A percentile compares a stretch with the other conserved stretches of the same genome.
Conservation (phyloP, 2,113 vertebrate species). For the Muntiacus muntjak region DNA sequence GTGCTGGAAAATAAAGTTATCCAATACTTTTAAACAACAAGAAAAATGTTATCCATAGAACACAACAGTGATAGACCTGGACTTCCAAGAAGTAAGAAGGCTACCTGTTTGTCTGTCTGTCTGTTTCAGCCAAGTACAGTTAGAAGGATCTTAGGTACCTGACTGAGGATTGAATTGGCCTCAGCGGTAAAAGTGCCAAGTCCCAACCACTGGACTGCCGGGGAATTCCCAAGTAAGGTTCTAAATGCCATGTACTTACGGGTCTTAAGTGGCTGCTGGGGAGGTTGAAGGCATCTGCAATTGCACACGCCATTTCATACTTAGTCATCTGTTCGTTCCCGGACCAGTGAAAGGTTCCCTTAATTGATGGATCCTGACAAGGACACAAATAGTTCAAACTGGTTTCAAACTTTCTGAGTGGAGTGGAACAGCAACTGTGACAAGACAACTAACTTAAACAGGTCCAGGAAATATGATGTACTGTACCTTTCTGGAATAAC, state of each 20-base stretch:
- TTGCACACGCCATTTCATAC: slow-evolving; percentile 94
- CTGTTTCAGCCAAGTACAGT: neutral
- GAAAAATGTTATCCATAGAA: neutral
- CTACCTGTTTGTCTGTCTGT: neutral
- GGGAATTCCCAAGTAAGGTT: neutral
- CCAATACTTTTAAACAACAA: neutral
- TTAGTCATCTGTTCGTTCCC: slow-evolving; percentile 97
- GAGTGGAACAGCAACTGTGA: neutral
- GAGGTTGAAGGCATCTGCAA: slow-evolving; percentile 94
- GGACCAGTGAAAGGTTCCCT: slow-evolving; percentile 94
- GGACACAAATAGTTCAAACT: neutral
- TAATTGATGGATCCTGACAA: slow-evolving; percentile 88
- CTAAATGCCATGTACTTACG: slow-evolving; percentile 79
- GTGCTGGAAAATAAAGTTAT: neutral
- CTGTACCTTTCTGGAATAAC: neutral
- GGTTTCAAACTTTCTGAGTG: neutral
- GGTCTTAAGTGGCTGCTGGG: slow-evolving; percentile 92
- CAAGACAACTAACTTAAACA: slow-evolving; percentile 1
- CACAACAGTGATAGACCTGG: neutral
- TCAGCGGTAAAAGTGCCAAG: neutral
- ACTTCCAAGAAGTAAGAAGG: neutral
- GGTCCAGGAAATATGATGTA: neutral
- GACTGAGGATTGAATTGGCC: neutral
- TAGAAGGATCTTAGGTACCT: neutral
- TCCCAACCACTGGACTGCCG: neutral